Evolutionary conservation across 2,797 vertebrate species (phyloP).

Genomic region (Scyliorhinus canicula): DNA sequence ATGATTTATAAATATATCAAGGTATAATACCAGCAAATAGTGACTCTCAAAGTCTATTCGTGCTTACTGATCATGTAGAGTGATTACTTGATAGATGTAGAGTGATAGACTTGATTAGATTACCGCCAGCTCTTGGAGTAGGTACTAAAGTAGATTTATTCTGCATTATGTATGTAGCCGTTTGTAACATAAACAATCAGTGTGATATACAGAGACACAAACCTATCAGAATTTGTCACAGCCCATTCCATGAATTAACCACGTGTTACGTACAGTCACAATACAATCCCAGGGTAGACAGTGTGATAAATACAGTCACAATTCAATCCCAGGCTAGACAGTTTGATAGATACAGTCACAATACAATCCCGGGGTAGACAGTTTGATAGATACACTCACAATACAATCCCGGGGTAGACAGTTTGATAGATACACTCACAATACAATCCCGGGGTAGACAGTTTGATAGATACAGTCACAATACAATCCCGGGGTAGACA

Average conservation of each 20-base stretch:
- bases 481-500: too few relatives aligned
- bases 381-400: too few relatives aligned
- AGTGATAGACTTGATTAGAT: neutral
- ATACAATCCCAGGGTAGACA: neutral
- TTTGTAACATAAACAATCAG: neutral
- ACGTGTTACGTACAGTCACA: neutral
- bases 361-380: too few relatives aligned
- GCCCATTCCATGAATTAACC: too few relatives aligned
- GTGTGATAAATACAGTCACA: neutral
- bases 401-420: too few relatives aligned
- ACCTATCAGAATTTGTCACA: neutral
- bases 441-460: too few relatives aligned
- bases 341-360: too few relatives aligned
- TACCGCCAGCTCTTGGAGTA: neutral
- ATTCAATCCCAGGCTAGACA: neutral
- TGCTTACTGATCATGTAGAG: neutral
- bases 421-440: too few relatives aligned
- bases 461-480: too few relatives aligned
- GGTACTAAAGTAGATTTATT: neutral
- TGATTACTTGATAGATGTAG: too few relatives aligned
- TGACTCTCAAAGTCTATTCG: neutral
- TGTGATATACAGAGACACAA: neutral
- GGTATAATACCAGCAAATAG: neutral
- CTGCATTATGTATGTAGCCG: neutral
- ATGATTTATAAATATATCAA: neutral